Percentiles rank a stretch among this genome's conserved stretches.
These are phyloP conservation scores for Archaeoteleia sp. DNA, from an alignment of 2,888 invertebrate species.

Conservation along the genomic window DNA sequence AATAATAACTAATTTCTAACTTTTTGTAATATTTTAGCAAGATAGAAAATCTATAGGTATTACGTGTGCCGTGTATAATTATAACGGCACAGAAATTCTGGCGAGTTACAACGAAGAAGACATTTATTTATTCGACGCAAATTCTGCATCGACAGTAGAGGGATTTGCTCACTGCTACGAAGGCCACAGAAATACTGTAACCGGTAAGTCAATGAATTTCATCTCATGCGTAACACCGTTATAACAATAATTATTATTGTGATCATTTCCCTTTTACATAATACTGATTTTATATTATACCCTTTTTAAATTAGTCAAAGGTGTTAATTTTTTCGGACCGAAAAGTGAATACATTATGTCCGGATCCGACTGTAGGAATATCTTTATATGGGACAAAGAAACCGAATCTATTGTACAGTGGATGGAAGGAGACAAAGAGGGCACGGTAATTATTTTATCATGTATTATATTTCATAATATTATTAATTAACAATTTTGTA, in stretches of 20 bases:
- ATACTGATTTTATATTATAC: not conserved
- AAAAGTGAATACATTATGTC: conserved; percentile 92
- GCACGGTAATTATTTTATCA: conserved; percentile 80
- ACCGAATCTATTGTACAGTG: conserved; percentile 93
- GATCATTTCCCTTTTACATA: too few relatives aligned
- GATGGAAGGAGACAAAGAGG: conserved; percentile 86
- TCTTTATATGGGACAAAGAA: conserved; percentile 92
- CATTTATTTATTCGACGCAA: conserved; percentile 90
- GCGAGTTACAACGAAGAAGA: conserved; percentile 97
- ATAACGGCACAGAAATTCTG: conserved; percentile 91
- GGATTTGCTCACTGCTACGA: conserved; percentile 77
- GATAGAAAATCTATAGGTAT: conserved; percentile 78
- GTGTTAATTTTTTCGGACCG: conserved; percentile 95
- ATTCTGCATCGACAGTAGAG: conserved; percentile 74
- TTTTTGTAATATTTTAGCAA: conserved; percentile 17
- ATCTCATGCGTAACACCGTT: too few relatives aligned
- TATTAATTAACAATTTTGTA: conserved; percentile 7
- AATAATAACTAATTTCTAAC: conserved; percentile 3
- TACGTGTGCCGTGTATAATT: conserved; percentile 93
- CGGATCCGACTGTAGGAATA: conserved; percentile 94
- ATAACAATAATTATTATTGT: too few relatives aligned
- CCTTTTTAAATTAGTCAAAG: conserved; percentile 80
- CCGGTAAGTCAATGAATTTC: too few relatives aligned
- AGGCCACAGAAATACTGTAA: conserved; percentile 77
- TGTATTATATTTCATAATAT: conserved; percentile 2